Base-by-base conservation (phyloP, 2,797 vertebrate genomes). In the Octomys mimax region DNA sequence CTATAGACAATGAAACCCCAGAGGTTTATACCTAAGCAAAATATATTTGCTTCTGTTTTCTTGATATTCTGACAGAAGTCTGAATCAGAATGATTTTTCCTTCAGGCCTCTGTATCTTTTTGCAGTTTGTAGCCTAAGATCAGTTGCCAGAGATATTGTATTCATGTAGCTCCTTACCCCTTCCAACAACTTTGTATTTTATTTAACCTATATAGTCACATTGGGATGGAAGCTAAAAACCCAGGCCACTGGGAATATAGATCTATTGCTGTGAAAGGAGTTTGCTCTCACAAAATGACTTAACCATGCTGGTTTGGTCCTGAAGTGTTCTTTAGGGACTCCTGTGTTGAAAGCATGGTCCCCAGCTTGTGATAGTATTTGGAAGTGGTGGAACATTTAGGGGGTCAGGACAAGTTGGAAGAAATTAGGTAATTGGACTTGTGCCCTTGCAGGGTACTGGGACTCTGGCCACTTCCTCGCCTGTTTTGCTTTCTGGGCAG, bases 1-100 rank as follows among this genome's bases (percentile, higher is more conserved):
- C 80, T 71, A 89, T 89, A 95, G 92, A 54, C 59, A 90, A 24
- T 14, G 22, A n/a, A 39, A 42, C 7, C 7, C 39, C 64, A 92
- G 62, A 87, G 16, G 19, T 80, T 91, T 59, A 49, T 59, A 49
- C 21, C 24, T 62, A 80, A 86, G 87, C 77, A 91, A 84, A 92
- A 82, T 85, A 59, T 75, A 68, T 91, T 95, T 92, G 28, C 31
- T 87, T 93, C 13, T 78, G n/a, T 91, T 77, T 85, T 62, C 88
- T 75, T 81, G 71, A 92, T 62, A 24, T 83, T 83, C 68, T 66
- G 28, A 39, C 62, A 62, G 91, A 84, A 59, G 10, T 95, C 79
- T 94, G 87, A 90, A 75, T 66, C 49, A 52, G 70, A 46, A 81
- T 42, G 54, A 66, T 26, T 79, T 22, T 28, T 75, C 83, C 79